Conservation (phyloP, 2,113 vertebrate species). For the Gavia stellata region DNA sequence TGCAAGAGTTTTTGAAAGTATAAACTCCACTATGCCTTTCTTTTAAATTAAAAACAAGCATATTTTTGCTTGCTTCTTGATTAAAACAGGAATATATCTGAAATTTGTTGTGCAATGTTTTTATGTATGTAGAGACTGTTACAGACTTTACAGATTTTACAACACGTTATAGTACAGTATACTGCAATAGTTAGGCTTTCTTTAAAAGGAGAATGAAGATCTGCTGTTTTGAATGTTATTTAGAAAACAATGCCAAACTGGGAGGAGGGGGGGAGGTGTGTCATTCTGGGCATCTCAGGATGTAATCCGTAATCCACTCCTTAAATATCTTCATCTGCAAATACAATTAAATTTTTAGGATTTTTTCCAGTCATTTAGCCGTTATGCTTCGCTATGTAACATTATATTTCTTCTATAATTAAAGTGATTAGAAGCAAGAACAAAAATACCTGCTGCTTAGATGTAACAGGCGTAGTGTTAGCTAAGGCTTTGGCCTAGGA, state of each 20-base stretch:
- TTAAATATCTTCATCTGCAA: not conserved
- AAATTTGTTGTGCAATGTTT: not conserved
- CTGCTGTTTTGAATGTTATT: not conserved
- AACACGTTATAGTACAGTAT: fast-evolving
- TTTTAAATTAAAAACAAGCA: not conserved
- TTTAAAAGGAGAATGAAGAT: not conserved
- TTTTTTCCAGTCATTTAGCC: not conserved
- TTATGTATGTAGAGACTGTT: not conserved
- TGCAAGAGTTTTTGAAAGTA: not conserved
- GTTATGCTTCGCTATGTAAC: not conserved
- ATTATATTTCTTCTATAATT: not conserved
- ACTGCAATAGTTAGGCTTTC: not conserved
- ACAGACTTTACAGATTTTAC: not conserved
- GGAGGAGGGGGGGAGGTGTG: no score
- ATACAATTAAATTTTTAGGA: not conserved
- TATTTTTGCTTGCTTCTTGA: not conserved
- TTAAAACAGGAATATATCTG: not conserved
- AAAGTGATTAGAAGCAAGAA: not conserved
- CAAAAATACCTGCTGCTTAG: not conserved
- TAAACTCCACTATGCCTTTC: not conserved
- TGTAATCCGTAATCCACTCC: not conserved
- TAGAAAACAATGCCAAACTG: not conserved
- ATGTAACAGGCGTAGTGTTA: not conserved
- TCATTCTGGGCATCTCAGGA: not conserved
- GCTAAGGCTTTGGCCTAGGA: not conserved